Base-by-base conservation (phyloP, 2,797 vertebrate genomes). In the Silurus lanzhouensis region DNA sequence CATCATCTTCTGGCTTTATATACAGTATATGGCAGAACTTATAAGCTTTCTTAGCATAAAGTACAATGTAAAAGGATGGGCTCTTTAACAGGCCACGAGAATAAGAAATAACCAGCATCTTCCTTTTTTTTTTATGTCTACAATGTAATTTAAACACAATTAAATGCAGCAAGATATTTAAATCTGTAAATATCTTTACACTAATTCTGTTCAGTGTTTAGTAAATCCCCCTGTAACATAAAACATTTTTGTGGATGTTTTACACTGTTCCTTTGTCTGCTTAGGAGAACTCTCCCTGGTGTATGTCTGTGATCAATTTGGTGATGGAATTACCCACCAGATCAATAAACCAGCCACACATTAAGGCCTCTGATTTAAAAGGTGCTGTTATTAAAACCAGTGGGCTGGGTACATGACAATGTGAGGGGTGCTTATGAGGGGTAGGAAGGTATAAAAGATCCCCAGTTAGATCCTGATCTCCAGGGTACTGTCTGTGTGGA, bases 241-340 rank as follows among this genome's bases (percentile, higher is more conserved):
- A 2, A 2, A 17, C 14, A 55, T 83, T 86, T 64, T 52, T 87
- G 64, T 70, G 80, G 67, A 86, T 12, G 48, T 75, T 86, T 67
- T 67, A 46, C 31, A 58, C 12, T 63, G 48, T 68, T 84, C 81
- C 76, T 86, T 22, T 6, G 10, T 57, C 68, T 78, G 79, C 58
- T 79, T 19, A 67, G 78, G 52, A 86, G 6, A 82, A 76, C 48
- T 60, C n/a, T 86, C 48, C 64, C 84, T 77, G 61, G 70, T 87
- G 83, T 55, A 44, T 88, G 48, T 70, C 55, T 85, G 52, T 81
- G 74, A 83, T 77, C 74, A 77, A 66, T 77, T 87, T 84, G 60
- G 63, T 72, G 85, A 88, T 89, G 71, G 84, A 81, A 88, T 88
- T 80, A 78, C 87, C 83, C 10, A 60, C 19, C 81, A 63, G 85